Evolutionary conservation across 2,888 invertebrate species (phyloP), one percentile per base, ranked within the genome.

Genomic region (Mesorhabditis spiculigera): DNA sequence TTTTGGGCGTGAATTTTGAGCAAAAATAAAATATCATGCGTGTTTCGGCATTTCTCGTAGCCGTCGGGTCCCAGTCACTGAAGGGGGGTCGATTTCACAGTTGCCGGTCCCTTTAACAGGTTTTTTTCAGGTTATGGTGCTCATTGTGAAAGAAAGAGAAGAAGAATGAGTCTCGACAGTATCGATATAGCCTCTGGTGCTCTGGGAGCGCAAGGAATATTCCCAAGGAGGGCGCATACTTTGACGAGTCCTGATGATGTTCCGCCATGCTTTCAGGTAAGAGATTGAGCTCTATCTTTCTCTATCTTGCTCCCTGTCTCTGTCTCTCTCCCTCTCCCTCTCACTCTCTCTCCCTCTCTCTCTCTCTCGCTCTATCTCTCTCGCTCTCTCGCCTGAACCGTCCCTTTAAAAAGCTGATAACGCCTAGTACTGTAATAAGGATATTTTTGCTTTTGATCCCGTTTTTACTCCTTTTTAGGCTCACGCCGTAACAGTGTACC

Each of bases 181-280:
- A n/a, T 50, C 58, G 58, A 50, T 50, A 50, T 50, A 13, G 10
- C 58, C 8, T 50, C 58, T 13, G 8, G 10, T 50, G 8, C 58
- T n/a, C 58, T 13, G n/a, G 74, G 73, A 61, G 76, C 74, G n/a
- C 73, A 72, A 58, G 77, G 76, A 65, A 74, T 75, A 58, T 82
- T 82, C 67, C 84, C 82, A 71, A 69, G 79, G 71, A 80, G 82
- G 13, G 79, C 82, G 5, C 76, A 82, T 45, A 81, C 82, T 13
- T 81, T 83, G 66, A 75, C 78, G 44, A 75, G 75, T n/a, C 71
- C 78, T 13, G 80, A 80, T 62, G 80, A 79, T 45, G 77, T 76
- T 43, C 82, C 28, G 3, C 13, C 41, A n/a, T 50, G 58, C 58
- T 50, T 50, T 50, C 58, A n/a, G 63, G 28, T 63, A 16, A 16